Base-by-base conservation (phyloP, 23 tunicate species). In the Ascidia mentula region DNA sequence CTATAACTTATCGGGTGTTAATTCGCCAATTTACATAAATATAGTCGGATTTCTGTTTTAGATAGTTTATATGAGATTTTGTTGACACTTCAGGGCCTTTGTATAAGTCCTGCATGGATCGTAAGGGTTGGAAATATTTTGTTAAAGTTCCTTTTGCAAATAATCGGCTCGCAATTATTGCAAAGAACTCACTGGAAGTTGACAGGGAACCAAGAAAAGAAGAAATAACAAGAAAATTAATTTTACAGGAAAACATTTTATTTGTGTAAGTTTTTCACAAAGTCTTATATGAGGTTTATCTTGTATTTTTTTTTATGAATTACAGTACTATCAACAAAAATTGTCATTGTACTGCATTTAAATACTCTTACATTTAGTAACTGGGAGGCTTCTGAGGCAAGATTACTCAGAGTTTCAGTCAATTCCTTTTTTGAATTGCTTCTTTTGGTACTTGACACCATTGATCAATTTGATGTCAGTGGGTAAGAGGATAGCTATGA, bases 191-290 rank as follows among this genome's bases (percentile, higher is more conserved):
- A 7, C 36, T 94, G 38, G 36, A 53, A 31, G 74, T 88, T 46
- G 98, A 94, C 73, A 87, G 37, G 6, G 98, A 94, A 80, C 98
- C 95, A 40, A 75, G 95, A 45, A 86, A 87, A 70, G 42, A 78
- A 28, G 80, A 72, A 39, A 82, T 91, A 17, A 0, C 75, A 36
- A 72, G 84, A 77, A 38, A 45, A 9, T 40, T 91, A 32, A 59
- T 18, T n/a, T 39, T 80, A 0, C 36, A 78, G 35, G 88, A 73
- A 36, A 86, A 81, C 34, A 31, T 72, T 70, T 73, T 91, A 34
- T 32, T 40, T 12, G 80, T 82, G 80, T 79, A 18, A 76, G 88
- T 76, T 38, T 53, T 9, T 5, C 7, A 1, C 65, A 5, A 53
- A 53, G 7, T 9, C 65, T 9, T 53, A 53, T 53, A n/a, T 53